A percentile compares a stretch with the other conserved stretches of the same genome.
Evolutionary conservation across 2,113 vertebrate species (phyloP).

Genomic region (Todiramphus saurophagus): DNA sequence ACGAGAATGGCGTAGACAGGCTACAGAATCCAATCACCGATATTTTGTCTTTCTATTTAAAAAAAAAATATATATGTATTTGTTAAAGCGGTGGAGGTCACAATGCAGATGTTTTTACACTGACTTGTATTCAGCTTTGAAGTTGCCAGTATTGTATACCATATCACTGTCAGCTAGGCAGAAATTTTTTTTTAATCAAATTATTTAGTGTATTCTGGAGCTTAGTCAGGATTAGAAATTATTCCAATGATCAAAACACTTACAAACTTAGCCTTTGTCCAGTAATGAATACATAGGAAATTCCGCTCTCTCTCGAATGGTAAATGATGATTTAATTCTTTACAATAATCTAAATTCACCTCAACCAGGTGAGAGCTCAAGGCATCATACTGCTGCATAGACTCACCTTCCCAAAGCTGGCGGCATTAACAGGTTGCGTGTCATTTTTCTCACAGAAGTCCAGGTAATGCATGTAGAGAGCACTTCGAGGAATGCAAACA

Average conservation of each 20-base stretch:
- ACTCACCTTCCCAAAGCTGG: slow-evolving; percentile 98
- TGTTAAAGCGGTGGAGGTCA: neutral
- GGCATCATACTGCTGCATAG: neutral
- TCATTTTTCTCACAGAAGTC: slow-evolving; percentile 99
- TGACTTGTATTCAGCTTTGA: neutral
- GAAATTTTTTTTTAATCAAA: neutral
- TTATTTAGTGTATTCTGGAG: neutral
- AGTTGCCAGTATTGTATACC: neutral
- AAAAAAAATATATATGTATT: neutral
- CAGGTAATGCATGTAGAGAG: slow-evolving; percentile 99
- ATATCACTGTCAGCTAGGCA: neutral
- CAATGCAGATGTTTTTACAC: neutral
- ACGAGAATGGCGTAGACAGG: neutral
- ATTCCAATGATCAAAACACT: neutral
- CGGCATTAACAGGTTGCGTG: slow-evolving; percentile 95
- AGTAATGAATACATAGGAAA: neutral
- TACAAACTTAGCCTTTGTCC: neutral
- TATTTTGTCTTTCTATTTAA: neutral
- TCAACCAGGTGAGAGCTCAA: neutral
- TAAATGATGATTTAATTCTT: neutral
- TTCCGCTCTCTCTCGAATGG: neutral
- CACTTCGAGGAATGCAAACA: slow-evolving; percentile 96
- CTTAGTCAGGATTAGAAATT: neutral
- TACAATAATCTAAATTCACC: neutral
- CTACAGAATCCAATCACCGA: neutral